phyloP scores from a whole-genome alignment of 2,797 vertebrate genomes.

The Sebastolobus altivelis region DNA sequence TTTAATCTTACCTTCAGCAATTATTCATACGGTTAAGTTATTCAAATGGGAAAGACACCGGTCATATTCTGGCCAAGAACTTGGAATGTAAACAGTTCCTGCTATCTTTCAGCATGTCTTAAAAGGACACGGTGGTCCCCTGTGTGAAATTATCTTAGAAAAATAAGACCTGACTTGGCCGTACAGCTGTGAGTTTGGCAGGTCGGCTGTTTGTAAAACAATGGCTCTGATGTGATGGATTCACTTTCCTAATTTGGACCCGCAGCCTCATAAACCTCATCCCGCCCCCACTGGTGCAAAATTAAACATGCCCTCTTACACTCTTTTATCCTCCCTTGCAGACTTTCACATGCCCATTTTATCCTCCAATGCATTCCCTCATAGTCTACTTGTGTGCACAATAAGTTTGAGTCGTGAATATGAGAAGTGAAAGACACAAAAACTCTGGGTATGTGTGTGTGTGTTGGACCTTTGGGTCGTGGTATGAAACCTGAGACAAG shows the following conservation, averaged over 20 bases:
- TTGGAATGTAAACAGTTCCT: neutral
- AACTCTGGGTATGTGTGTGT: constrained; percentile 8
- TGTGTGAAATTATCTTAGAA: constrained; percentile 34
- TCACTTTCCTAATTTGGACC: constrained; percentile 64
- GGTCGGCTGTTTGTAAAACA: constrained; percentile 44
- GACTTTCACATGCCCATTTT: constrained; percentile 6
- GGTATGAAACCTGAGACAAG: constrained; percentile 69
- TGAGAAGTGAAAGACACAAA: constrained; percentile 10
- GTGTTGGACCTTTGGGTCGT: constrained; percentile 32
- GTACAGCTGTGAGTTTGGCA: constrained; percentile 44
- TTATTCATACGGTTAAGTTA: constrained; percentile 1
- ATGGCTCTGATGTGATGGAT: constrained; percentile 40
- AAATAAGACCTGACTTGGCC: constrained; percentile 28
- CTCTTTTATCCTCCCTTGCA: constrained; percentile 8
- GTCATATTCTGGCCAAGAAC: neutral
- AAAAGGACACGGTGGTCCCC: constrained; percentile 37
- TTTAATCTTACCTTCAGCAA: constrained; percentile 16
- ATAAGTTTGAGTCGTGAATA: neutral
- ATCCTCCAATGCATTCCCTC: neutral
- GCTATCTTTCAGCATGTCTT: constrained; percentile 33
- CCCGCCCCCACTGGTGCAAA: too few relatives aligned
- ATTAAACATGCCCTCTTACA: neutral
- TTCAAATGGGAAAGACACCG: constrained; percentile 8
- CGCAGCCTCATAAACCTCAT: neutral
- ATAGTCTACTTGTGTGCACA: neutral